phyloP scores from a whole-genome alignment of 2,888 invertebrate species.

The Drosophila meridiana region DNA sequence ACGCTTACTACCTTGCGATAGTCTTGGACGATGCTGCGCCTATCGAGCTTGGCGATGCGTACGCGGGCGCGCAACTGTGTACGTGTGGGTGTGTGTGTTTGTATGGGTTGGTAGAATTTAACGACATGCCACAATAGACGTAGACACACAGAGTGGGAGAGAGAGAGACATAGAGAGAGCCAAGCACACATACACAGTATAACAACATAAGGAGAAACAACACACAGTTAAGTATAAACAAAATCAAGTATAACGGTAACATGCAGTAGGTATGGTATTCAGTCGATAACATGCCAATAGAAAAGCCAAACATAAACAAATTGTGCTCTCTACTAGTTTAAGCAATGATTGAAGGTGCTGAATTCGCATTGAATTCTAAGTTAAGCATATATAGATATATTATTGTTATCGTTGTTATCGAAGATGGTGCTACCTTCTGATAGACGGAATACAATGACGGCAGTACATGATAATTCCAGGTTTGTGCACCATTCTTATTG shows the following conservation, averaged over 20 bases:
- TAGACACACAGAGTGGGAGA: background rate
- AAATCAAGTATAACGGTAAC: constrained; percentile 13
- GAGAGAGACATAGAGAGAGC: constrained; percentile 24
- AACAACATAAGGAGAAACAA: constrained; percentile 25
- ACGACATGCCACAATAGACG: constrained; percentile 50
- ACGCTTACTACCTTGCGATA: constrained; percentile 63
- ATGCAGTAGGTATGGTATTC: constrained; percentile 27
- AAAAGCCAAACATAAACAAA: background rate
- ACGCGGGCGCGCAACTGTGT: constrained; percentile 64
- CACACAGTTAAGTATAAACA: constrained; percentile 19
- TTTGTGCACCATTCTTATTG: constrained; percentile 85
- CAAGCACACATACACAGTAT: constrained; percentile 32
- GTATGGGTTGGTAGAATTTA: constrained; percentile 24
- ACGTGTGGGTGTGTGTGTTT: constrained; percentile 31
- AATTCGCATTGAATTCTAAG: constrained; percentile 10
- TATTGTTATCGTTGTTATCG: constrained; percentile 17
- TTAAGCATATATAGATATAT: constrained; percentile 6
- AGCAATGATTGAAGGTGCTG: constrained; percentile 42
- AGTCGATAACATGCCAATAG: constrained; percentile 27
- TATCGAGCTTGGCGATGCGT: constrained; percentile 56
- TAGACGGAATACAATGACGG: constrained; percentile 93
- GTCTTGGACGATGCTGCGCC: constrained; percentile 62
- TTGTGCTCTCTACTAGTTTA: constrained; percentile 25
- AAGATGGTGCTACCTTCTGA: constrained; percentile 89
- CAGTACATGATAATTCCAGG: constrained; percentile 94